Base-by-base conservation (phyloP, 2,888 invertebrate species). In the Luperina testacea region DNA sequence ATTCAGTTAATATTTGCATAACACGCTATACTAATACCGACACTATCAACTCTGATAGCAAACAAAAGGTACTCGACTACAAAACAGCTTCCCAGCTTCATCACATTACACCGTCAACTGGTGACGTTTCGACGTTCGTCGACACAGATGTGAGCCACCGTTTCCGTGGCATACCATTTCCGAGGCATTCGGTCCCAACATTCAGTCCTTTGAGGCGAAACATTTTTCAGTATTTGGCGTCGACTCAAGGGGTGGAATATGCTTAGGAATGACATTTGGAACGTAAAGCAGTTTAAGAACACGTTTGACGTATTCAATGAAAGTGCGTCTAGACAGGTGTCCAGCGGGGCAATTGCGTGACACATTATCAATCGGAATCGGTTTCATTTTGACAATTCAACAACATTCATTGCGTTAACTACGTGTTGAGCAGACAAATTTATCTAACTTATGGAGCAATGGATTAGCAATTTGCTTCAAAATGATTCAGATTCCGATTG, bases 121-220 rank as follows among this genome's bases (percentile, higher is more conserved):
- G 80, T 85, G 81, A 83, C 72, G 75, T 84, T 83, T 77, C 73
- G 78, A 87, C 74, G 71, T 81, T 80, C 73, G 76, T 72, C 77
- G 87, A 86, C 86, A 79, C 74, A 76, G 72, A 85, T 82, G 77
- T 82, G 79, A 81, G 79, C 77, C 78, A 83, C 82, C 83, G 87
- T 87, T 87, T 80, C 77, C 87, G 83, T 87, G 86, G 89, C 89
- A 89, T 89, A 83, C 90, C 89, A 90, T 91, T 92, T 91, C 89
- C 91, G 87, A 61, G 87, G 87, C 85, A 85, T 88, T 86, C 73
- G 82, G 78, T 81, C 72, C 73, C 70, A 81, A 81, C 82, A 87
- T 88, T 77, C 85, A 84, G 80, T 86, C 81, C 87, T 89, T 91
- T 90, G 86, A 88, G 83, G 78, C 75, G 73, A 79, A 88, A 90